These are phyloP conservation scores for Calliopum simillimum DNA, from an alignment of 2,888 invertebrate genomes.

Conservation along the genomic window DNA sequence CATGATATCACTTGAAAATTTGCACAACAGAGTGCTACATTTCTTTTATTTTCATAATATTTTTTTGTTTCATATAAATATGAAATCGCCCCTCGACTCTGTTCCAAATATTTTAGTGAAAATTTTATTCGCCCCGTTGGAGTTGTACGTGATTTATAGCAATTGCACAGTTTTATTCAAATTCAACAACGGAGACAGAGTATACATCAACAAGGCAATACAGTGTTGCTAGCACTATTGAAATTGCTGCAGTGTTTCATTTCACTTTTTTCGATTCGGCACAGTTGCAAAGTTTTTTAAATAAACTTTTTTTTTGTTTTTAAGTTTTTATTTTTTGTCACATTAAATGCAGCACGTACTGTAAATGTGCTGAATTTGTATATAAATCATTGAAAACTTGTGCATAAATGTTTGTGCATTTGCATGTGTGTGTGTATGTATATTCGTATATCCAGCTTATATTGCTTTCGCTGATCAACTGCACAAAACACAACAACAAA, in stretches of 20 bases:
- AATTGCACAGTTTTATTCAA: neutral
- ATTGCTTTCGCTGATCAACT: neutral
- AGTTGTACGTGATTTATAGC: no score
- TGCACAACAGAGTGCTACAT: no score
- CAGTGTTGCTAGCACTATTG: neutral
- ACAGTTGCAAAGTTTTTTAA: neutral
- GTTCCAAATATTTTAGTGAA: no score
- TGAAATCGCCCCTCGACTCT: no score
- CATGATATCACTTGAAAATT: conserved; percentile 33
- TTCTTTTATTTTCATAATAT: neutral
- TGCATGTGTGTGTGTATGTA: no score
- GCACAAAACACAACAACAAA: conserved; percentile 9
- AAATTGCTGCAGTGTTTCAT: conserved; percentile 1
- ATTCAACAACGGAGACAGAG: neutral
- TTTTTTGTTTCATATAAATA: no score
- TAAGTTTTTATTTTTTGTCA: neutral
- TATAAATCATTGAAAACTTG: conserved; percentile 8
- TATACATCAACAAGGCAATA: neutral
- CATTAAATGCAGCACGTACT: conserved; percentile 15
- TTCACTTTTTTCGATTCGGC: neutral
- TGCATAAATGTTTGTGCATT: neutral
- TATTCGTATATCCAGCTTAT: neutral
- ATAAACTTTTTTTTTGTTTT: neutral
- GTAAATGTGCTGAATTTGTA: neutral
- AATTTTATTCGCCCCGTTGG: no score